A percentile compares a stretch with the other conserved stretches of the same genome.
These are phyloP conservation scores for Macrotis lagotis DNA, from an alignment of 2,113 vertebrate species.

Conservation along the genomic window DNA sequence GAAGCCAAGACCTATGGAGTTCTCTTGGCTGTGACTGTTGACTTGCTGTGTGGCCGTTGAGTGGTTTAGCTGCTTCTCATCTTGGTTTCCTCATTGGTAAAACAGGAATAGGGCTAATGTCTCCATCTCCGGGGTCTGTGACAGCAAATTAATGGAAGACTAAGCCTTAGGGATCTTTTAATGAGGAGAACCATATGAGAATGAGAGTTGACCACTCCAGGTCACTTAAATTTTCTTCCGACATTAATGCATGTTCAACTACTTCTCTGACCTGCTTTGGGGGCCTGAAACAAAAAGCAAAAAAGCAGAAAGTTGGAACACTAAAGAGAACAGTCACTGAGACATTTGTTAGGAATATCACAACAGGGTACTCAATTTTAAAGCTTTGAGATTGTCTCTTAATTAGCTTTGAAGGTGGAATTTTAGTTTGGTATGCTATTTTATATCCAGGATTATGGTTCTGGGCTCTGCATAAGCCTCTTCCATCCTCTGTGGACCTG, in stretches of 20 bases:
- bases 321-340: constrained; percentile 8
- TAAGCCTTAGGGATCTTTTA: background rate
- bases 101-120: background rate
- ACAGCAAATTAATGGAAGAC: constrained; percentile 16
- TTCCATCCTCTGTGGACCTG: constrained; percentile 34
- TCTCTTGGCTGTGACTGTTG: background rate
- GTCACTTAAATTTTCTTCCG: background rate
- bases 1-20: background rate
- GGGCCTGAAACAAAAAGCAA: constrained; percentile 28
- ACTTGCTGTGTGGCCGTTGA: constrained; percentile 14
- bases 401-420: constrained; percentile 29
- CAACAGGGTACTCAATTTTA: constrained; percentile 15
- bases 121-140: background rate
- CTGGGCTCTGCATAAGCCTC: constrained; percentile 46
- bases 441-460: constrained; percentile 50
- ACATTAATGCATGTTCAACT: background rate
- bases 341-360: constrained; percentile 5
- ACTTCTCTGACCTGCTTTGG: background rate
- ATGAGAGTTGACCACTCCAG: background rate
- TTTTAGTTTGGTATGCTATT: constrained; percentile 51
- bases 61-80: background rate
- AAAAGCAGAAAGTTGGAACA: background rate
- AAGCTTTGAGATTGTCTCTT: constrained; percentile 44
- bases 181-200: background rate
- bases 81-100: constrained; percentile 15